These are phyloP conservation scores for Rhagophthalmus giganteus DNA, from an alignment of 2,888 invertebrate genomes.

Conservation along the genomic window DNA sequence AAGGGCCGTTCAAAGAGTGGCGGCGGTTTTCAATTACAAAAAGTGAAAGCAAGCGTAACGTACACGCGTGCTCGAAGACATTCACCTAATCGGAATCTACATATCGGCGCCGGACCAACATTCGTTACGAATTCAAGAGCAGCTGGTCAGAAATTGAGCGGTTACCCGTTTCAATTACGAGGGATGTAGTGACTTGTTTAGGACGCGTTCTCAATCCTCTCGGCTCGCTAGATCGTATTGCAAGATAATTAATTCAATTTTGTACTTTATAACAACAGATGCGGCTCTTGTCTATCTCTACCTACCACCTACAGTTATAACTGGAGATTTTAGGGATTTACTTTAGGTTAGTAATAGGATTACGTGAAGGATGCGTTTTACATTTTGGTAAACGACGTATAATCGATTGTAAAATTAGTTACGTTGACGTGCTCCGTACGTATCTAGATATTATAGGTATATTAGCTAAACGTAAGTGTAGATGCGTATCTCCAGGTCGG, in stretches of 20 bases:
- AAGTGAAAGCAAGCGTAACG: too few relatives aligned
- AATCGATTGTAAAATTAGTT: too few relatives aligned
- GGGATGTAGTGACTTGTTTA: slow-evolving; percentile 28
- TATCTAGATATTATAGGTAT: too few relatives aligned
- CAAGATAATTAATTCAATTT: slow-evolving; percentile 35
- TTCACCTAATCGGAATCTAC: slow-evolving; percentile 1
- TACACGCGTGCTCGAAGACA: background rate
- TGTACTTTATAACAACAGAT: slow-evolving; percentile 32
- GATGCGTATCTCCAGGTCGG: too few relatives aligned
- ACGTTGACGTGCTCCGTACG: too few relatives aligned
- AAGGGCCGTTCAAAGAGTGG: slow-evolving; percentile 4
- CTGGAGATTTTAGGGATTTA: background rate
- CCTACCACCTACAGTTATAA: background rate
- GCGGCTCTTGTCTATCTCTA: slow-evolving; percentile 6
- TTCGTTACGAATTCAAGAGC: slow-evolving; percentile 30
- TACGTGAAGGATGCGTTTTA: too few relatives aligned
- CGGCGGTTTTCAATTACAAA: slow-evolving; percentile 17
- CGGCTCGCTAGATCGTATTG: slow-evolving; percentile 22
- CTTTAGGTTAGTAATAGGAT: too few relatives aligned
- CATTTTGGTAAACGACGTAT: too few relatives aligned
- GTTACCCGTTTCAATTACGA: slow-evolving; percentile 29
- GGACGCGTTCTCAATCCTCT: slow-evolving; percentile 18
- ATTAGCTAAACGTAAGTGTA: too few relatives aligned
- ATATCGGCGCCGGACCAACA: slow-evolving; percentile 12
- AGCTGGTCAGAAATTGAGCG: slow-evolving; percentile 29